Evolutionary conservation across 2,113 vertebrate genomes (phyloP).

Genomic region (Myotis davidii): DNA sequence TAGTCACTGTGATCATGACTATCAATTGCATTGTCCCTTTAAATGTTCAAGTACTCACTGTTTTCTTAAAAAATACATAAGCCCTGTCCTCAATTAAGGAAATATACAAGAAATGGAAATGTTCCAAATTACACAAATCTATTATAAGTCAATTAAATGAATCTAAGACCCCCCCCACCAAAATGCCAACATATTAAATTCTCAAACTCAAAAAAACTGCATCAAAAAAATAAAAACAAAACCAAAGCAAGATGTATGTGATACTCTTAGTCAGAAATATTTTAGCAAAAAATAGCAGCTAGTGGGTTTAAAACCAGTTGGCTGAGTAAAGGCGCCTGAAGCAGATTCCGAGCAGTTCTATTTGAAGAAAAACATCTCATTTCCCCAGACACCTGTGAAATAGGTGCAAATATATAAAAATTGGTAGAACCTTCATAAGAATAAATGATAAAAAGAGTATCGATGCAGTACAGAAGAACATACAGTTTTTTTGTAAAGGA

Average conservation of each 20-base stretch:
- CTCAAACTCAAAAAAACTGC: conserved; percentile 67
- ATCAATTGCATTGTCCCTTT: conserved; percentile 35
- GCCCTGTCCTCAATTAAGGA: conserved; percentile 43
- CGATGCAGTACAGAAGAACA: conserved; percentile 80
- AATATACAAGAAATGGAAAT: conserved; percentile 32
- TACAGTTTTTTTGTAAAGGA: conserved; percentile 66
- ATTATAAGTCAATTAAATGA: conserved; percentile 47
- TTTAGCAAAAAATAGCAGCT: conserved; percentile 80
- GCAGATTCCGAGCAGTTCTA: conserved; percentile 66
- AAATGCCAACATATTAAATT: conserved; percentile 78
- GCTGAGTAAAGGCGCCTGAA: conserved; percentile 60
- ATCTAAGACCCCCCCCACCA: conserved; percentile 54
- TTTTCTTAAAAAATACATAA: conserved; percentile 63
- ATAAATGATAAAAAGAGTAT: conserved; percentile 63
- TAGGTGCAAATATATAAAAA: conserved; percentile 76
- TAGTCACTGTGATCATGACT: conserved; percentile 13
- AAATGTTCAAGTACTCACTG: conserved; percentile 52
- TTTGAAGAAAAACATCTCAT: conserved; percentile 75
- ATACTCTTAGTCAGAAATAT: conserved; percentile 69
- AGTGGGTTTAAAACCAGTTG: conserved; percentile 67
- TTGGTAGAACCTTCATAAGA: conserved; percentile 52
- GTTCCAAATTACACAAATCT: conserved; percentile 29
- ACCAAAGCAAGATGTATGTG: neutral
- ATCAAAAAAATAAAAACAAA: conserved; percentile 66
- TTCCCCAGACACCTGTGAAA: conserved; percentile 62